Percentiles rank a stretch among this genome's conserved stretches.
These are phyloP conservation scores for Drosophila pandora DNA, from an alignment of 1,140 invertebrate species.

Conservation along the genomic window DNA sequence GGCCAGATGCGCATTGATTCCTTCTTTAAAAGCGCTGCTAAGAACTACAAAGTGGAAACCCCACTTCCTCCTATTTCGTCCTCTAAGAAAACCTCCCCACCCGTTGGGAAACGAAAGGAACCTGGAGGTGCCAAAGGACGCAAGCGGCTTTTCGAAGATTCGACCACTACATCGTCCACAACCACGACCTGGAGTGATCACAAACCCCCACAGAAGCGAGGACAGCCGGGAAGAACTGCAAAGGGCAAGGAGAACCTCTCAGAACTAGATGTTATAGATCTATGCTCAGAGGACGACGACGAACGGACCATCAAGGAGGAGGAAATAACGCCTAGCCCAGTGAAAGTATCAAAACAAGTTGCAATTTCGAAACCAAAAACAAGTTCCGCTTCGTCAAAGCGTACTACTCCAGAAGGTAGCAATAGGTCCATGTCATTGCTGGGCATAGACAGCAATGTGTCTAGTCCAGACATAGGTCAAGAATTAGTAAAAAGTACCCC, in stretches of 20 bases:
- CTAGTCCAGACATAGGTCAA: neutral
- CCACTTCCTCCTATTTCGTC: neutral
- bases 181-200: neutral
- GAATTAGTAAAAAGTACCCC: neutral
- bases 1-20: conserved; percentile 66
- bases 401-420: neutral
- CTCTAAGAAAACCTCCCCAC: neutral
- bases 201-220: conserved; percentile 22
- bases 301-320: neutral
- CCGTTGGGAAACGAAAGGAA: conserved; percentile 2
- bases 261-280: conserved; percentile 49
- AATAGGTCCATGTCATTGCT: no score
- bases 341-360: neutral
- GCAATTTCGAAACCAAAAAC: neutral
- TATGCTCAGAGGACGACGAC: conserved; percentile 54
- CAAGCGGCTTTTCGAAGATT: conserved; percentile 63
- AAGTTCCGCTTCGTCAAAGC: neutral
- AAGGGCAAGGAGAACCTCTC: conserved; percentile 43
- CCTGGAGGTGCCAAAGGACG: conserved; percentile 31
- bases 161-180: conserved; percentile 1
- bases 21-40: conserved; percentile 65
- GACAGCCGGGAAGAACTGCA: conserved; percentile 28
- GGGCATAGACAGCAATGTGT: neutral
- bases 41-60: conserved; percentile 51
- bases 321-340: neutral